Conservation (phyloP, 2,113 vertebrate species). For the Lynx canadensis region DNA sequence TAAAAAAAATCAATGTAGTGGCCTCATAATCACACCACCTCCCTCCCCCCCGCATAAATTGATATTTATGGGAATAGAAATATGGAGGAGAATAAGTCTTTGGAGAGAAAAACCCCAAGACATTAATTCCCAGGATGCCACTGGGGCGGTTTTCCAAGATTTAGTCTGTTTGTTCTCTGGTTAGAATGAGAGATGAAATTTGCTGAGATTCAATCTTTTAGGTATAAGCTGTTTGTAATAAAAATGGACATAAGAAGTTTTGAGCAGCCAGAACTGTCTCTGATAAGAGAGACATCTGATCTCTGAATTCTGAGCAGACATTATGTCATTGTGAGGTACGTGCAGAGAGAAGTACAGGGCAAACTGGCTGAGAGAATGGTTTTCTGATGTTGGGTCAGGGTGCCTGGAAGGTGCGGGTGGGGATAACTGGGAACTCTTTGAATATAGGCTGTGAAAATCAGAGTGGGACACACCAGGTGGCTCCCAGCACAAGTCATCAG, state of each 20-base stretch:
- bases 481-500: neutral
- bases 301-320: neutral
- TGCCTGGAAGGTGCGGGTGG: neutral
- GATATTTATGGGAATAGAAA: neutral
- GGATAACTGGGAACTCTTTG: neutral
- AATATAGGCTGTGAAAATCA: neutral
- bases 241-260: neutral
- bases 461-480: neutral
- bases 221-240: neutral
- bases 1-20: neutral
- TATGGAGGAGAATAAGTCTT: neutral
- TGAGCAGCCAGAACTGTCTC: neutral
- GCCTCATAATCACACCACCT: neutral
- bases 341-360: neutral
- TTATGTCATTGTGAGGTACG: neutral
- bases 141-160: neutral
- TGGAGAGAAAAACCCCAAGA: constrained; percentile 43
- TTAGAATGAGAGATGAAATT: neutral
- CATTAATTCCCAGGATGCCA: neutral
- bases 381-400: neutral
- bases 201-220: neutral
- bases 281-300: neutral
- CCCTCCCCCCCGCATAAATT: neutral
- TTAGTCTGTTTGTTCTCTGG: neutral
- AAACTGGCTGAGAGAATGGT: neutral